Conservation (phyloP, 2,888 invertebrate species). For the Dasysyrphus albostriatus region DNA sequence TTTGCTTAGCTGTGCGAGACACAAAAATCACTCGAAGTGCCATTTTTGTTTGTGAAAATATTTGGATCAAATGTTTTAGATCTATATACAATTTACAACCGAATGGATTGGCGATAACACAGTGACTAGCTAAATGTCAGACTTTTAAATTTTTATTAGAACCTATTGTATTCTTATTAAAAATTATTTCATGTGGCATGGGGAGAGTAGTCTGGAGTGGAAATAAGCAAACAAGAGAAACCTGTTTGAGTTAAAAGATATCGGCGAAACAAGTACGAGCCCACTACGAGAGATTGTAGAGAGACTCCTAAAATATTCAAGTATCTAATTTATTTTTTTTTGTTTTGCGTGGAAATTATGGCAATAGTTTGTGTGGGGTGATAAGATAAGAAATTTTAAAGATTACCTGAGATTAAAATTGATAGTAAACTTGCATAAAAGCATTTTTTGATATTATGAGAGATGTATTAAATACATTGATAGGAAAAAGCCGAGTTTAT, state of each 20-base stretch:
- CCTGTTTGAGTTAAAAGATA: constrained; percentile 60
- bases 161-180: constrained; percentile 3
- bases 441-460: not conserved
- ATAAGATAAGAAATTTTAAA: not conserved
- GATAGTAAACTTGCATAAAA: not conserved
- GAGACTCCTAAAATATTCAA: not conserved
- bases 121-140: constrained; percentile 42
- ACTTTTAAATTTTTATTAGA: not conserved
- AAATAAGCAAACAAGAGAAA: constrained; percentile 36
- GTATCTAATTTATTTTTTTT: not conserved
- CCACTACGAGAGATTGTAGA: not conserved
- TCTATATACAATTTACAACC: constrained; percentile 23
- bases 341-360: not conserved
- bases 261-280: constrained; percentile 28
- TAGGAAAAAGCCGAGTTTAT: not conserved
- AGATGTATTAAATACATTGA: not conserved
- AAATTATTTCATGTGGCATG: not conserved
- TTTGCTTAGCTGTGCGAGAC: constrained; percentile 66
- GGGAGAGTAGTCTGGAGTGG: constrained; percentile 23
- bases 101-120: constrained; percentile 47
- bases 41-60: constrained; percentile 52
- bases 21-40: constrained; percentile 72
- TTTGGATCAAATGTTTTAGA: constrained; percentile 1
- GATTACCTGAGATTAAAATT: not conserved
- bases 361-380: not conserved